Percentiles rank a stretch among this genome's conserved stretches.
phyloP scores from a whole-genome alignment of 2,113 vertebrate species.

The Sprattus sprattus region DNA sequence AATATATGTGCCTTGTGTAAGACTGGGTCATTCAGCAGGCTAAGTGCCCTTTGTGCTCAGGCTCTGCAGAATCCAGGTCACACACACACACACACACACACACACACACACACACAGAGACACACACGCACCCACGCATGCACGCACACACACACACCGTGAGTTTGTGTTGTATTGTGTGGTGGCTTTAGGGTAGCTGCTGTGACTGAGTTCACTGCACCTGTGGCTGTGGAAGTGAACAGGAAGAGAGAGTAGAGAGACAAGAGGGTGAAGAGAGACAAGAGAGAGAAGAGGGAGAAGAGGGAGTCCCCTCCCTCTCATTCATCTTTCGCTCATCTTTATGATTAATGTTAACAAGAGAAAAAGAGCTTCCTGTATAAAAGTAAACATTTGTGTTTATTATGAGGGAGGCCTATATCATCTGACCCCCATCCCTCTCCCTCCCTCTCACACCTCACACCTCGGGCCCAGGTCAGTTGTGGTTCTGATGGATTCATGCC shows the following conservation, averaged over 20 bases:
- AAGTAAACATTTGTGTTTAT: not conserved
- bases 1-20: not conserved
- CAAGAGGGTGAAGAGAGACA: no score
- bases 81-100: not conserved
- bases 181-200: not conserved
- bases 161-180: slow-evolving; percentile 26
- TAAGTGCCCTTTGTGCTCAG: not conserved
- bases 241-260: slow-evolving; percentile 18
- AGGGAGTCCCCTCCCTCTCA: slow-evolving; percentile 2
- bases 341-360: not conserved
- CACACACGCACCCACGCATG: not conserved
- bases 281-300: not conserved
- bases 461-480: not conserved
- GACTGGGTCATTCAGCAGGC: not conserved
- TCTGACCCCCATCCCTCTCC: not conserved
- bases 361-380: not conserved
- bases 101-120: not conserved
- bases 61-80: slow-evolving; percentile 19
- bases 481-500: not conserved
- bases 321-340: not conserved
- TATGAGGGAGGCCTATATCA: not conserved
- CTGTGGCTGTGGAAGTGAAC: slow-evolving; percentile 38
- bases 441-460: not conserved
- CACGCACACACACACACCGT: not conserved
- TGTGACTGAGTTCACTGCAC: slow-evolving; percentile 44